Evolutionary conservation across 2,888 invertebrate genomes (phyloP).

Genomic region (Pachycephus smyrnensis): DNA sequence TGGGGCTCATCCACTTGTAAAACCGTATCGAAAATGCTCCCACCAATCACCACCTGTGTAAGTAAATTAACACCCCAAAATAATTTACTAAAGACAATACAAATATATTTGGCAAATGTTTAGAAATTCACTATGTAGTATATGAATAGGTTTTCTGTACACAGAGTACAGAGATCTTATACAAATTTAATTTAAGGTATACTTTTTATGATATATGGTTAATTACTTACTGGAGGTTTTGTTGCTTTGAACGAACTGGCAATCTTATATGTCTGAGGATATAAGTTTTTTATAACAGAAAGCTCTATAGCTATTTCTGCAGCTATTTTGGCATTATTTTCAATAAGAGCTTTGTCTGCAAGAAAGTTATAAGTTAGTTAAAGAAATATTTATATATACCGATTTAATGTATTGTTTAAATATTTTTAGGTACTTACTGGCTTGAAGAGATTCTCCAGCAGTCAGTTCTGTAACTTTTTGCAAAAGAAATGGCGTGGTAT

Average conservation of each 20-base stretch:
- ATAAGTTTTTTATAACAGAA: conserved; percentile 23
- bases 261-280: too few species aligned
- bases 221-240: too few species aligned
- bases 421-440: conserved; percentile 78
- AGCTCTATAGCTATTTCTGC: conserved; percentile 82
- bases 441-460: conserved; percentile 81
- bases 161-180: too few species aligned
- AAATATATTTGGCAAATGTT: too few species aligned
- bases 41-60: conserved; percentile 79
- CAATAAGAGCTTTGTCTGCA: conserved; percentile 88
- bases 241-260: too few species aligned
- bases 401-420: conserved; percentile 61
- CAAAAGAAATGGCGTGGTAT: conserved; percentile 93
- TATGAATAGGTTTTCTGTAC: too few species aligned
- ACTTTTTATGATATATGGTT: too few species aligned
- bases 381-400: conserved; percentile 1
- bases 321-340: conserved; percentile 91
- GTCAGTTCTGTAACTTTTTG: conserved; percentile 83
- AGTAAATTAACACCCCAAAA: too few species aligned
- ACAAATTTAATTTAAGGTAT: too few species aligned
- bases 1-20: conserved; percentile 73
- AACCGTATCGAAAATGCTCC: conserved; percentile 81
- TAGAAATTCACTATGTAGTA: too few species aligned
- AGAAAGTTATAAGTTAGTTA: conserved; percentile 14
- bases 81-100: too few species aligned